phyloP scores from a whole-genome alignment of 2,113 vertebrate genomes.

The Zeus faber region DNA sequence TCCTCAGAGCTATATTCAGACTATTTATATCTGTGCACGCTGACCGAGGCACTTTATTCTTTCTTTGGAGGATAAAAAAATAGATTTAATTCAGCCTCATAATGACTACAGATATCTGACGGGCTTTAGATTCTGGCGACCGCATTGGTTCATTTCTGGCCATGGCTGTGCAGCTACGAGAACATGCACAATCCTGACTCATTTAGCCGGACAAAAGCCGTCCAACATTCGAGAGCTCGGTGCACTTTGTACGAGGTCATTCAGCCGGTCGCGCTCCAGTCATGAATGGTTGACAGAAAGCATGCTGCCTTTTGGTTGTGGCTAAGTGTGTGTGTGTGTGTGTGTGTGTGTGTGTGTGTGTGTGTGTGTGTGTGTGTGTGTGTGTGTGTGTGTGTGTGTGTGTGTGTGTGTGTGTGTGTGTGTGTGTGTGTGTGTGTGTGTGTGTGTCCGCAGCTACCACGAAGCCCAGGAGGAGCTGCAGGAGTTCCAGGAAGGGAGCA shows the following conservation, averaged over 20 bases:
- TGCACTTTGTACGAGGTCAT: neutral
- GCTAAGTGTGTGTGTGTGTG: conserved; percentile 4
- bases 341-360: conserved; percentile 11
- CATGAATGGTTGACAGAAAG: conserved; percentile 22
- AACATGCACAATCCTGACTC: conserved; percentile 29
- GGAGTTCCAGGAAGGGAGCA: conserved; percentile 97
- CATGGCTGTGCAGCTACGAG: conserved; percentile 22
- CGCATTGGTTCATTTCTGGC: conserved; percentile 15
- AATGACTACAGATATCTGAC: conserved; percentile 25
- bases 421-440: conserved; percentile 15
- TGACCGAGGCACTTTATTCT: conserved; percentile 17
- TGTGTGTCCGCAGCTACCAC: conserved; percentile 77
- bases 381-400: too few relatives aligned
- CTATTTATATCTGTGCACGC: conserved; percentile 15
- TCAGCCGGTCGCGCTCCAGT: conserved; percentile 22
- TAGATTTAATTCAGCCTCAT: conserved; percentile 20
- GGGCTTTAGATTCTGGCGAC: neutral
- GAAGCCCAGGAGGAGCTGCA: conserved; percentile 95
- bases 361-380: conserved; percentile 15
- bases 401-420: neutral
- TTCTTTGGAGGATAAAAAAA: conserved; percentile 24
- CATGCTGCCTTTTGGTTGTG: conserved; percentile 11
- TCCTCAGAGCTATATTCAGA: conserved; percentile 44
- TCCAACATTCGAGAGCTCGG: conserved; percentile 34
- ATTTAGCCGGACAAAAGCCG: conserved; percentile 42